Conservation (phyloP, 2,797 vertebrate species). For the Telmatherina bonti region DNA sequence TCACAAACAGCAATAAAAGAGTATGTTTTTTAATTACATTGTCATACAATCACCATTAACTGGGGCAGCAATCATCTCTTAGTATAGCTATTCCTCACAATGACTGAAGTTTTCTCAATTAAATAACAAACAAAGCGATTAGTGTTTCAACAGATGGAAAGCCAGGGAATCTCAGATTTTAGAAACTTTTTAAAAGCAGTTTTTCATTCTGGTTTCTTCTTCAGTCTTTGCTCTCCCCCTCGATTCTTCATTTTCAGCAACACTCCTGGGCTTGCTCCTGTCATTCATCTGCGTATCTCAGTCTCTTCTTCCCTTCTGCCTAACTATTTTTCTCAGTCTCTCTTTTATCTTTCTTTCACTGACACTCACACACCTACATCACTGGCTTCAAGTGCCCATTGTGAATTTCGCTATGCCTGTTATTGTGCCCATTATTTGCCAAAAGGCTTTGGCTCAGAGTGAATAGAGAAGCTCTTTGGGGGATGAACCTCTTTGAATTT, state of each 20-base stretch:
- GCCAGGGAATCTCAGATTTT: slow-evolving; percentile 6
- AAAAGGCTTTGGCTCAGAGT: slow-evolving; percentile 26
- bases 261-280: slow-evolving; percentile 18
- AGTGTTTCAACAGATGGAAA: slow-evolving; percentile 9
- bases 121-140: slow-evolving; percentile 2
- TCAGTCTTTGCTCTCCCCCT: slow-evolving; percentile 20
- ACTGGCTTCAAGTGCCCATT: slow-evolving; percentile 46
- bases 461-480: slow-evolving; percentile 35
- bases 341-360: slow-evolving; percentile 9
- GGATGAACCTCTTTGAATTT: slow-evolving; percentile 50
- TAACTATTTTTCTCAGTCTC: slow-evolving; percentile 27
- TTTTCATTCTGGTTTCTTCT: slow-evolving; percentile 16
- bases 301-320: slow-evolving; percentile 25
- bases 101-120: slow-evolving; percentile 14
- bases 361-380: slow-evolving; percentile 33
- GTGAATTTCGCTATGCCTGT: slow-evolving; percentile 45
- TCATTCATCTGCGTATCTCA: slow-evolving; percentile 39
- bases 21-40: slow-evolving; percentile 23
- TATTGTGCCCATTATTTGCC: slow-evolving; percentile 53
- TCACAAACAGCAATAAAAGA: slow-evolving; percentile 11
- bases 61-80: background rate
- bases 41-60: slow-evolving; percentile 33
- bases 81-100: background rate
- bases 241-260: slow-evolving; percentile 40
- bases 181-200: background rate